These are phyloP conservation scores for Pseudotriccus pelzelni DNA, from an alignment of 2,797 vertebrate species.

Conservation along the genomic window DNA sequence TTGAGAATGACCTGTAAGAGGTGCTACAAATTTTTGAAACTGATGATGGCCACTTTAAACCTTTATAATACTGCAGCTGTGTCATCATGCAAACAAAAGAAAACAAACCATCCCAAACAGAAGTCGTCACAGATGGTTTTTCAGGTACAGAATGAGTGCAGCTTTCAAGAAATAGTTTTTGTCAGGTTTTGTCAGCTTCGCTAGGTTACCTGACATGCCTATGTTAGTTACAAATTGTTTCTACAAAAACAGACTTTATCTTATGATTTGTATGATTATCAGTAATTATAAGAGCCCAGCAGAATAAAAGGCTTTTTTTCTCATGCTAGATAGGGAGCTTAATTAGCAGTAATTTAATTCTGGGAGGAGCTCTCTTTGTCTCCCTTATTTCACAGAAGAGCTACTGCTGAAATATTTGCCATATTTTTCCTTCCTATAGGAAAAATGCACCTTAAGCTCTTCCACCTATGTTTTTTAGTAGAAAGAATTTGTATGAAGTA, in stretches of 20 bases:
- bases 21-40: background rate
- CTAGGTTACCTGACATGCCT: background rate
- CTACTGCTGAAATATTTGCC: background rate
- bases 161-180: background rate
- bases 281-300: background rate
- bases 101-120: background rate
- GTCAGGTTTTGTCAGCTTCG: background rate
- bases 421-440: background rate
- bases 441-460: background rate
- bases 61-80: background rate
- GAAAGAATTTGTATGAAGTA: background rate
- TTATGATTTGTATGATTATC: background rate
- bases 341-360: slow-evolving; percentile 14
- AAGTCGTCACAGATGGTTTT: background rate
- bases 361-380: background rate
- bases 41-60: background rate
- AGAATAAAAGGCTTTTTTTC: background rate
- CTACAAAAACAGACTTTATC: background rate
- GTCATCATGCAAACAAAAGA: background rate
- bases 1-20: background rate
- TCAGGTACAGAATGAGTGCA: background rate
- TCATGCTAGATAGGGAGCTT: background rate
- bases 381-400: background rate
- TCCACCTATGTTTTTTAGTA: background rate
- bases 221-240: background rate